Evolutionary conservation across 1,140 invertebrate species (phyloP).

Genomic region (Globodera ellingtonae): DNA sequence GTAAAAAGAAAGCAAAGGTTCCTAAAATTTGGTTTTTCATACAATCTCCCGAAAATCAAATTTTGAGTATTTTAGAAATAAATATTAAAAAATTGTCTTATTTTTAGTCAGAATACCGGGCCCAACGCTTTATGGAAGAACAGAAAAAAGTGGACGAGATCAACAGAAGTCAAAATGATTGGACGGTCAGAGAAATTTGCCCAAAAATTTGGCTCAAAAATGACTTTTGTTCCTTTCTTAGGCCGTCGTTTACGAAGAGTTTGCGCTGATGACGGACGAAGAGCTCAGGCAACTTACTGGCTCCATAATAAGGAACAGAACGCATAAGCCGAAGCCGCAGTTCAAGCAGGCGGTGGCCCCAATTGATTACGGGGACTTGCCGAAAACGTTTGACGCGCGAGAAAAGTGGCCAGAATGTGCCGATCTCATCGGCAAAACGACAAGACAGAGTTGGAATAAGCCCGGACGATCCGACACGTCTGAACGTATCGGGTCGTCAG

Average conservation of each 20-base stretch:
- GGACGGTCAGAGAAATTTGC: neutral
- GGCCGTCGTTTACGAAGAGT: neutral
- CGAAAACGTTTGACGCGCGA: constrained; percentile 72
- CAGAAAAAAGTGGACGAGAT: neutral
- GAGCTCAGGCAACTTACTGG: neutral
- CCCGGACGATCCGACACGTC: constrained; percentile 67
- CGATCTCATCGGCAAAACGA: constrained; percentile 69
- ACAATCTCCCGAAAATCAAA: too few relatives aligned
- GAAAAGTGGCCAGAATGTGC: constrained; percentile 76
- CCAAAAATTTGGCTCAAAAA: neutral
- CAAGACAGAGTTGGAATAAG: constrained; percentile 67
- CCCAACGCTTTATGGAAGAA: neutral
- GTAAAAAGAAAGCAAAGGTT: too few relatives aligned
- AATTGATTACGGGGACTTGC: neutral
- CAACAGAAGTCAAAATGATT: neutral
- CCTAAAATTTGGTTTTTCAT: too few relatives aligned
- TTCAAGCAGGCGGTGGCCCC: neutral
- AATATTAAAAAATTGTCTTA: too few relatives aligned
- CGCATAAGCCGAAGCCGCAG: neutral
- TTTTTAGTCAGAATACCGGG: neutral
- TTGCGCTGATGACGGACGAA: neutral
- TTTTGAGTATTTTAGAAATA: too few relatives aligned
- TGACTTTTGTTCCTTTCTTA: neutral
- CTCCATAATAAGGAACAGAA: neutral
- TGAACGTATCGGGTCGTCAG: too few relatives aligned